phyloP scores from a whole-genome alignment of 2,113 vertebrate species.

The Limnothrissa miodon region DNA sequence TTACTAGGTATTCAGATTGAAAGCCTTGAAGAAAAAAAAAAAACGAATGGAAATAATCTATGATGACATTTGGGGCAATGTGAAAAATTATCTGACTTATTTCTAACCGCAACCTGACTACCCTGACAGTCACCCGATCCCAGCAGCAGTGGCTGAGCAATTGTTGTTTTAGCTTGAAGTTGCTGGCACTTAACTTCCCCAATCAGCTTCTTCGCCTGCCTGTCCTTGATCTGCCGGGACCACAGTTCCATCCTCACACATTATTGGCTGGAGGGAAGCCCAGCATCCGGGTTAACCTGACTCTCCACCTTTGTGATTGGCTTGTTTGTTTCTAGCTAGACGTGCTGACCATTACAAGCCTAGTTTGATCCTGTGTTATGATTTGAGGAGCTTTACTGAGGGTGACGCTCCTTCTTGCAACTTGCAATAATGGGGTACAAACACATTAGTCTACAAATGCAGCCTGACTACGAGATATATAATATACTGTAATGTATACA shows the following conservation, averaged over 20 bases:
- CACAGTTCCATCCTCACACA: background rate
- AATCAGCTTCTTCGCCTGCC: background rate
- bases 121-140: background rate
- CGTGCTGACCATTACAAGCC: background rate
- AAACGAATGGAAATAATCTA: background rate
- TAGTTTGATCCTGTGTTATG: background rate
- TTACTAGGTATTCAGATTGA: background rate
- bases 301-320: background rate
- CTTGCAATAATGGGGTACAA: background rate
- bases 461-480: background rate
- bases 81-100: constrained; percentile 3
- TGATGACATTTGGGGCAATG: background rate
- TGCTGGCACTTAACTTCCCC: background rate
- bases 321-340: background rate
- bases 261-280: background rate
- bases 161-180: background rate
- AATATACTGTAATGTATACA: background rate
- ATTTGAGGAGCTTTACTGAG: background rate
- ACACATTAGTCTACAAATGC: background rate
- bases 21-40: no score
- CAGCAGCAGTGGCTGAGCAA: background rate
- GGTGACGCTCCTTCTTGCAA: background rate
- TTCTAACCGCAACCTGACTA: constrained; percentile 7
- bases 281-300: background rate
- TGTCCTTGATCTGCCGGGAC: constrained; percentile 4